Evolutionary conservation across 2,797 vertebrate genomes (phyloP).

Genomic region (Aselliscus stoliczkanus): DNA sequence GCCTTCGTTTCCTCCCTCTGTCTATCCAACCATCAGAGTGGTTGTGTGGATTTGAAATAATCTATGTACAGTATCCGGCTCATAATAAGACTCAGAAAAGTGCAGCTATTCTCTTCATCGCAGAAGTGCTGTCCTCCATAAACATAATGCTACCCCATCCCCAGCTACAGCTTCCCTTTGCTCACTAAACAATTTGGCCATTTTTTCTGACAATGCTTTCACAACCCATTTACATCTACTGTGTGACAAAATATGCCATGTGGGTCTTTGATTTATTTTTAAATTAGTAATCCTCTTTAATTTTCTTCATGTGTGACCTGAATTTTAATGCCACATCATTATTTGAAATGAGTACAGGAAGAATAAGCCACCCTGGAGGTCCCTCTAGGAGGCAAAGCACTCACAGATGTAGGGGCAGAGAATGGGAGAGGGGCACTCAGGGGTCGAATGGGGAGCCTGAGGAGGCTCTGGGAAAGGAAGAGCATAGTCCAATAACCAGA

Average conservation of each 20-base stretch:
- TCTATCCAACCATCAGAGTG: neutral
- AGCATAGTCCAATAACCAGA: neutral
- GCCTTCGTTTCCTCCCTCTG: neutral
- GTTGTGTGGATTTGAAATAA: neutral
- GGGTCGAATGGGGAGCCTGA: neutral
- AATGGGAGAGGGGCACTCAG: fast-evolving
- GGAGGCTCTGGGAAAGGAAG: neutral
- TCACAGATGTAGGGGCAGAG: neutral
- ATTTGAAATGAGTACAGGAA: neutral
- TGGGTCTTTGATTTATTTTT: neutral
- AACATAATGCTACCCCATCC: neutral
- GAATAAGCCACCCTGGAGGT: neutral
- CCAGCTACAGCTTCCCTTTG: neutral
- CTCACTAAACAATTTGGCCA: neutral
- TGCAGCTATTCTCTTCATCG: neutral
- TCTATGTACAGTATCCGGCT: neutral
- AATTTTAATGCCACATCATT: neutral
- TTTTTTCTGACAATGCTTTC: neutral
- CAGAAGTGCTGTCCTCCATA: neutral
- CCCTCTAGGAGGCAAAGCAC: neutral
- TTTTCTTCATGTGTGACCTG: neutral
- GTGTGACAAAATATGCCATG: neutral
- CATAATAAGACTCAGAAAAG: neutral
- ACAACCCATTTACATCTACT: neutral
- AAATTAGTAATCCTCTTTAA: neutral